Conservation (phyloP, 2,113 vertebrate genomes). For the Bagarius yarrelli region DNA sequence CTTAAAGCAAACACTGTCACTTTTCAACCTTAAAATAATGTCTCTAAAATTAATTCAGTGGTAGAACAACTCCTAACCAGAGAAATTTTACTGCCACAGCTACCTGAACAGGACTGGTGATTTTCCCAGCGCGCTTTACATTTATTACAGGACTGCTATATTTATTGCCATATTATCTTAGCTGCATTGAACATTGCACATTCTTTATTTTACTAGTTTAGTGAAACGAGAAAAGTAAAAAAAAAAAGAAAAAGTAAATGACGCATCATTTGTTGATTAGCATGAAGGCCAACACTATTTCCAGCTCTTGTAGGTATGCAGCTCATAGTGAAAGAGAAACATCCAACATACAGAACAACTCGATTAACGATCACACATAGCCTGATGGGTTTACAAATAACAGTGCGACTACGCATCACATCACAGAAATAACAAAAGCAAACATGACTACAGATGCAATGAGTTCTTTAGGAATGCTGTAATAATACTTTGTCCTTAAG, state of each 20-base stretch:
- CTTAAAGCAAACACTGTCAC: too few species aligned
- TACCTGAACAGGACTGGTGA: too few species aligned
- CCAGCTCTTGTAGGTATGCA: neutral
- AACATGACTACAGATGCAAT: neutral
- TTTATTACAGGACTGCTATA: conserved; percentile 36
- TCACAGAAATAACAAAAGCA: neutral
- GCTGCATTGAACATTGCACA: conserved; percentile 57
- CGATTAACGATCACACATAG: neutral
- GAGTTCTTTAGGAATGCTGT: neutral
- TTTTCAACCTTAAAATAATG: too few species aligned
- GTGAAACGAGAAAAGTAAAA: conserved; percentile 38
- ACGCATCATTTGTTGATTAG: conserved; percentile 1
- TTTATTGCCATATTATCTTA: conserved; percentile 55
- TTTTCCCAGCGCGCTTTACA: too few species aligned
- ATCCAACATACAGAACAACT: neutral
- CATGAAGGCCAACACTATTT: neutral
- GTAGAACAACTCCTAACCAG: too few species aligned
- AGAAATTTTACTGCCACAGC: too few species aligned
- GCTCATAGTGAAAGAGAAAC: conserved; percentile 8
- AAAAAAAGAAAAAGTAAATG: conserved; percentile 7
- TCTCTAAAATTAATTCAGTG: too few species aligned
- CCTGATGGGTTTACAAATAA: neutral
- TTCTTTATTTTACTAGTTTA: conserved; percentile 58
- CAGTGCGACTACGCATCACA: conserved; percentile 6
- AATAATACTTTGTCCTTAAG: too few species aligned